A percentile compares a stretch with the other conserved stretches of the same genome.
These are phyloP conservation scores for Lordiphosa andalusiaca DNA, from an alignment of 2,888 invertebrate genomes.

Conservation along the genomic window DNA sequence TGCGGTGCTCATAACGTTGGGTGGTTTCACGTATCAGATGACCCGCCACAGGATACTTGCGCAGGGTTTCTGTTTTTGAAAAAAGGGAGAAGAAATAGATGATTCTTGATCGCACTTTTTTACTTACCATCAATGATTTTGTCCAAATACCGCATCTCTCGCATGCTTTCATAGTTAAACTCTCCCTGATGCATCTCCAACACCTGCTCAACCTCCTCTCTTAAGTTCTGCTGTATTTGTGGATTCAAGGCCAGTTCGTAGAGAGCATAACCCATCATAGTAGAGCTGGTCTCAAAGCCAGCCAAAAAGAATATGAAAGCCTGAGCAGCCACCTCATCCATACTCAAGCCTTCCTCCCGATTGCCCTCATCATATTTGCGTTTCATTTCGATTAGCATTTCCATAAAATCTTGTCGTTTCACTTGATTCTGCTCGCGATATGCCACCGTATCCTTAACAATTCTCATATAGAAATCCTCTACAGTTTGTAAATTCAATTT, in stretches of 20 bases:
- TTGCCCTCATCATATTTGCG: slow-evolving; percentile 51
- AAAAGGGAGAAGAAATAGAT: background rate
- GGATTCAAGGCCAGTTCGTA: slow-evolving; percentile 81
- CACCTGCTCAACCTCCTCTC: slow-evolving; percentile 78
- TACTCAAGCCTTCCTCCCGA: slow-evolving; percentile 57
- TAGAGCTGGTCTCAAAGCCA: slow-evolving; percentile 82
- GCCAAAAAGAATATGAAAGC: slow-evolving; percentile 82
- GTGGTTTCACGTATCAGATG: slow-evolving; percentile 38
- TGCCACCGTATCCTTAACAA: slow-evolving; percentile 59
- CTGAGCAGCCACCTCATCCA: slow-evolving; percentile 80
- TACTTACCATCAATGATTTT: slow-evolving; percentile 80
- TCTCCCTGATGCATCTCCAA: slow-evolving; percentile 73
- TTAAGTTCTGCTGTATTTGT: slow-evolving; percentile 79
- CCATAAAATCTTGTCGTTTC: slow-evolving; percentile 82
- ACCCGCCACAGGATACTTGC: slow-evolving; percentile 82
- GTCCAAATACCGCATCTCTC: slow-evolving; percentile 81
- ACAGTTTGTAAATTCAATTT: slow-evolving; percentile 54
- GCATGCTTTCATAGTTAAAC: slow-evolving; percentile 80
- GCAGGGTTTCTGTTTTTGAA: slow-evolving; percentile 81
- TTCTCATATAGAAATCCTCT: slow-evolving; percentile 80
- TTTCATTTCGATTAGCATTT: slow-evolving; percentile 77
- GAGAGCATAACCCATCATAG: slow-evolving; percentile 80
- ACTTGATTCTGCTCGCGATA: slow-evolving; percentile 74
- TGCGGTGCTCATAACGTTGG: slow-evolving; percentile 29
- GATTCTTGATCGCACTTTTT: no score